Evolutionary conservation across 2,797 vertebrate genomes (phyloP), one percentile per base, ranked within the genome.

Genomic region (Melopsittacus undulatus): DNA sequence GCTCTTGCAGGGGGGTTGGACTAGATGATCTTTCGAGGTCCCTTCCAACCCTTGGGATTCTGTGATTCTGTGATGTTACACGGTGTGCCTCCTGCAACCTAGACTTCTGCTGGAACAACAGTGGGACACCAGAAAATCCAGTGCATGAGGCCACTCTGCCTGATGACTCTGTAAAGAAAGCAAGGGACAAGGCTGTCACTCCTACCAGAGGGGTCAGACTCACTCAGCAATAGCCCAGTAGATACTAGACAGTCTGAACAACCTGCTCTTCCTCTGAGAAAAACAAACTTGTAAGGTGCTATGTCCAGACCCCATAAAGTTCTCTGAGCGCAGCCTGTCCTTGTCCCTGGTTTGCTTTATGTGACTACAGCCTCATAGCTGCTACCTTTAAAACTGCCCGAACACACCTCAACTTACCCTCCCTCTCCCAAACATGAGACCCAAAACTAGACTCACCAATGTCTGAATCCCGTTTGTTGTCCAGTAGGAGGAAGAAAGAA

Each of bases 111-210:
- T 80, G 75, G 42, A 87, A 26, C 63, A 19, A 54, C 3, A 79
- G 67, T 7, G 20, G 49, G 77, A 56, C 67, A 84, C 42, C n/a
- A 23, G 49, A 76, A 94, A 91, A 67, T 54, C 51, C 64, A 22
- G 9, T 3, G 2, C 79, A 91, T 21, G 1, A 1, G 84, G 72
- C 26, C 51, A 84, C n/a, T 90, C 30, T 59, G 54, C 38, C 51
- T 84, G 78, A 66, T 54, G 74, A 67, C n/a, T 75, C 88, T 92
- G 83, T 73, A 72, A 92, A 89, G 59, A 89, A 74, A 93, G 76
- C 48, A 76, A 76, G 38, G 81, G 75, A 89, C 59, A 87, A 80
- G 51, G 51, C 61, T 94, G 79, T 80, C 79, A 92, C 64, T 89
- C 42, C 74, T 54, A 69, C 13, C 52, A 90, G 30, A 75, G 32